Evolutionary conservation across 2,888 invertebrate genomes (phyloP).

Genomic region (Macaria notata): DNA sequence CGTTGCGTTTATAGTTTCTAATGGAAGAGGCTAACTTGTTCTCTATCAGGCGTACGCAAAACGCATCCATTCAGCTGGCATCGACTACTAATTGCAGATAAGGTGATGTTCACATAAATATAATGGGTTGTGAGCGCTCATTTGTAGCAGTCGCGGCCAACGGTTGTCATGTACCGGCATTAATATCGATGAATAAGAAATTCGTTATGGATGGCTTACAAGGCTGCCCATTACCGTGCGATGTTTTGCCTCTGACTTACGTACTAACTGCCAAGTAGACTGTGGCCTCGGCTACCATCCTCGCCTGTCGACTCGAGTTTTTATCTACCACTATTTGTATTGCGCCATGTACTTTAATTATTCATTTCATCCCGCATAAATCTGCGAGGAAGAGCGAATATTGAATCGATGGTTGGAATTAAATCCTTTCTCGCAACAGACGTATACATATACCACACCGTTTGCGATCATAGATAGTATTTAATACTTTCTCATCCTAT

Average conservation of each 20-base stretch:
- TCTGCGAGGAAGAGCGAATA: slow-evolving; percentile 3
- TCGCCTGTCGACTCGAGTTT: slow-evolving; percentile 63
- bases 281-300: slow-evolving; percentile 58
- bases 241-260: slow-evolving; percentile 32
- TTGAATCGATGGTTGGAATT: too few relatives aligned
- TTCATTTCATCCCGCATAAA: slow-evolving; percentile 44
- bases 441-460: too few relatives aligned
- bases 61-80: slow-evolving; percentile 46
- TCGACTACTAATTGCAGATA: slow-evolving; percentile 71
- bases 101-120: slow-evolving; percentile 76
- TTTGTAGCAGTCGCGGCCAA: slow-evolving; percentile 68
- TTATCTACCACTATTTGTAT: slow-evolving; percentile 68
- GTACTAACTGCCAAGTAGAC: slow-evolving; percentile 19
- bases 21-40: slow-evolving; percentile 35
- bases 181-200: slow-evolving; percentile 82
- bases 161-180: slow-evolving; percentile 78
- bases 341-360: slow-evolving; percentile 50
- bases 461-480: too few relatives aligned
- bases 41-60: slow-evolving; percentile 38
- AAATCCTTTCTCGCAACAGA: too few relatives aligned
- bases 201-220: slow-evolving; percentile 80
- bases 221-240: slow-evolving; percentile 68
- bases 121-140: slow-evolving; percentile 73
- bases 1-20: too few relatives aligned
- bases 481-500: too few relatives aligned